Percentiles rank a stretch among this genome's conserved stretches.
phyloP scores from a whole-genome alignment of 2,113 vertebrate species.

The Epinephelus lanceolatus region DNA sequence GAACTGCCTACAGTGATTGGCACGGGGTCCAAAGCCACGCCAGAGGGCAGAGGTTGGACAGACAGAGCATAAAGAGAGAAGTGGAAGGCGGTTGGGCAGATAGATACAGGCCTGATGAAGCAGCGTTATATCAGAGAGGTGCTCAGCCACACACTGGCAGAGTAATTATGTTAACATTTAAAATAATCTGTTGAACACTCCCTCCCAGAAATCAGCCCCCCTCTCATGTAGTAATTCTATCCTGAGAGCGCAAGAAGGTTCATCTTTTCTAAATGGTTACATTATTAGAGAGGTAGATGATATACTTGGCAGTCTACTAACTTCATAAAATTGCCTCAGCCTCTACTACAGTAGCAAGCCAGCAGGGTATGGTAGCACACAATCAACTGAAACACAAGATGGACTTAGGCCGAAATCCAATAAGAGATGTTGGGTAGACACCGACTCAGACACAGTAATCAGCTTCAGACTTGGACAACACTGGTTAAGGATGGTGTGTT shows the following conservation, averaged over 20 bases:
- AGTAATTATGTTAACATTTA: slow-evolving; percentile 24
- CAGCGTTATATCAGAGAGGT: slow-evolving; percentile 36
- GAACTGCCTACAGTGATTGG: slow-evolving; percentile 56
- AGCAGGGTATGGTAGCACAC: not conserved
- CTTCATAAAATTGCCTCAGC: slow-evolving; percentile 23
- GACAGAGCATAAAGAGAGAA: slow-evolving; percentile 43
- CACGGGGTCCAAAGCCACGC: slow-evolving; percentile 43
- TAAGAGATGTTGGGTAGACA: slow-evolving; percentile 32
- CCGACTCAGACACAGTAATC: slow-evolving; percentile 49
- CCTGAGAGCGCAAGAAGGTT: not conserved
- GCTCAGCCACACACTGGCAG: slow-evolving; percentile 17
- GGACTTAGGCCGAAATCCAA: slow-evolving; percentile 55
- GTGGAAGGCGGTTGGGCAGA: slow-evolving; percentile 18
- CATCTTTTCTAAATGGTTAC: slow-evolving; percentile 10
- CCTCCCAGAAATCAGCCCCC: not conserved
- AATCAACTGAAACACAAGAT: slow-evolving; percentile 34
- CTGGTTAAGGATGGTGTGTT: slow-evolving; percentile 13
- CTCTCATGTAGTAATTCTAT: not conserved
- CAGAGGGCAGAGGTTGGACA: slow-evolving; percentile 49
- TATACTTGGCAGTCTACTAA: slow-evolving; percentile 23
- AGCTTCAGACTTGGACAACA: slow-evolving; percentile 33
- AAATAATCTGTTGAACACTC: slow-evolving; percentile 23
- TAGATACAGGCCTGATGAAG: slow-evolving; percentile 37
- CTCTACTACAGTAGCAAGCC: slow-evolving; percentile 16
- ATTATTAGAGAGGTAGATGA: slow-evolving; percentile 13